These are phyloP conservation scores for Odocoileus virginianus DNA, from an alignment of 2,113 vertebrate genomes.

Conservation along the genomic window DNA sequence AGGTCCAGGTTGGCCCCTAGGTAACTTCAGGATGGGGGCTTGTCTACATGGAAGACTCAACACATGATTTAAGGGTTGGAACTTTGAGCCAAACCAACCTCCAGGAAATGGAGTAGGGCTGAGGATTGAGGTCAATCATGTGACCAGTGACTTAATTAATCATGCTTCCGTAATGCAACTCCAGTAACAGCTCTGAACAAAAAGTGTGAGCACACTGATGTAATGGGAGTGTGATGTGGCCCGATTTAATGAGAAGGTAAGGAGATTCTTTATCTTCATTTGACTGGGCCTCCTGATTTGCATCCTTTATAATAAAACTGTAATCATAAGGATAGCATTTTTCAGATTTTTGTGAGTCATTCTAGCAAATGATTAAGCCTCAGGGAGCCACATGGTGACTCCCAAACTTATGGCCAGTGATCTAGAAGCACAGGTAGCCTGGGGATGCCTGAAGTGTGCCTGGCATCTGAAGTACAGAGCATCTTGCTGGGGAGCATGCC, in stretches of 20 bases:
- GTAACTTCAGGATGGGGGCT: not conserved
- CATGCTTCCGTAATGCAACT: not conserved
- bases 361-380: not conserved
- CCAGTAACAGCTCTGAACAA: not conserved
- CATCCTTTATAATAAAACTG: not conserved
- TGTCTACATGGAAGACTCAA: not conserved
- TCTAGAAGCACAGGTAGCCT: not conserved
- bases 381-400: no score
- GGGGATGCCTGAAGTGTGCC: not conserved
- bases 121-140: not conserved
- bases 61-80: not conserved
- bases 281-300: not conserved
- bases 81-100: not conserved
- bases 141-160: not conserved
- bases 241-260: not conserved
- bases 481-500: not conserved
- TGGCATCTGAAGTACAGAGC: not conserved
- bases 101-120: not conserved
- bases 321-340: not conserved
- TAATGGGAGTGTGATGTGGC: not conserved
- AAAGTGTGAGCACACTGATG: not conserved
- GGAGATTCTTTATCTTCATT: not conserved
- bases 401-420: not conserved
- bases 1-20: not conserved
- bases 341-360: not conserved